A percentile compares a stretch with the other conserved stretches of the same genome.
These are phyloP conservation scores for Cherax quadricarinatus DNA, from an alignment of 1,140 invertebrate genomes.

Conservation along the genomic window DNA sequence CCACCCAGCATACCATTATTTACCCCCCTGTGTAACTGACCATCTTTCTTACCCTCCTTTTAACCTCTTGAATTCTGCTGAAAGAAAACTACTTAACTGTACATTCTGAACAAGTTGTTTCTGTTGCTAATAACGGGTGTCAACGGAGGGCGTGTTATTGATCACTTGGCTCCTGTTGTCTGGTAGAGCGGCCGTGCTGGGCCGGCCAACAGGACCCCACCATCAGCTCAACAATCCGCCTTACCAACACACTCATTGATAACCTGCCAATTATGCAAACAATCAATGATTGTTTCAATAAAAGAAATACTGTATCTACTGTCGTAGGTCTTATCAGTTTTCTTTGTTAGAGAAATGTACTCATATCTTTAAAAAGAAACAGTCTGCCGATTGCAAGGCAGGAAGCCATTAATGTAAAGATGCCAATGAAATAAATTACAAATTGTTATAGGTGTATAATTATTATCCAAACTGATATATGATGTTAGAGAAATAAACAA, in stretches of 20 bases:
- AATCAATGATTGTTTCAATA: slow-evolving; percentile 63
- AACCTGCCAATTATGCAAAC: slow-evolving; percentile 61
- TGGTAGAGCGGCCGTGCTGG: neutral
- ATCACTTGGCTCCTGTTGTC: slow-evolving; percentile 13
- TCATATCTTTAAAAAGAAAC: slow-evolving; percentile 43
- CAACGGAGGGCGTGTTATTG: neutral
- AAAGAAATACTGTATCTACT: slow-evolving; percentile 57
- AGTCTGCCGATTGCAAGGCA: slow-evolving; percentile 29
- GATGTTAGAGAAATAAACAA: neutral
- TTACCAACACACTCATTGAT: slow-evolving; percentile 20
- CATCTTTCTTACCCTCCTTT: neutral
- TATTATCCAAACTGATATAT: neutral
- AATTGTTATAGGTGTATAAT: slow-evolving; percentile 4
- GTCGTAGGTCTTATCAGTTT: slow-evolving; percentile 58
- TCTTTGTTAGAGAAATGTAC: slow-evolving; percentile 57
- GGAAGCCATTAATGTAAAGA: slow-evolving; percentile 50
- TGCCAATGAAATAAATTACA: slow-evolving; percentile 16
- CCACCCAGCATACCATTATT: too few relatives aligned
- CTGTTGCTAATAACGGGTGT: neutral
- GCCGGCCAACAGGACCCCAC: neutral
- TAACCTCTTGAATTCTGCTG: neutral
- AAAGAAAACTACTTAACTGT: neutral
- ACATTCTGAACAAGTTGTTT: slow-evolving; percentile 4
- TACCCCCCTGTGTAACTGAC: neutral
- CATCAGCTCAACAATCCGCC: neutral